Evolutionary conservation across 2,113 vertebrate genomes (phyloP).

Genomic region (Furnarius figulus): DNA sequence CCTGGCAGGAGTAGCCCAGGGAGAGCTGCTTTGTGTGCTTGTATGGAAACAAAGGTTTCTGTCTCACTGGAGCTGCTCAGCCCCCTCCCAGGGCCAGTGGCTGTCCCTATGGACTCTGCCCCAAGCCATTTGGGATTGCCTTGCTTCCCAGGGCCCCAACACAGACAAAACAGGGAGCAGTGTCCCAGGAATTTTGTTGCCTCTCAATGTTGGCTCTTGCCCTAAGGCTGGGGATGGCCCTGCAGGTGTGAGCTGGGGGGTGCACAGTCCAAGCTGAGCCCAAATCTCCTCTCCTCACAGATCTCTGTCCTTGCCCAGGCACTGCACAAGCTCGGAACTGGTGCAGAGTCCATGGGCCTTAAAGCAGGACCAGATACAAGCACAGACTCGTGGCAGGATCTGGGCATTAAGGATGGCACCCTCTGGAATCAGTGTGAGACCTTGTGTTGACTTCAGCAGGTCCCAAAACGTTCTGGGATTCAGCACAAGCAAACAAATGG

Average conservation of each 20-base stretch:
- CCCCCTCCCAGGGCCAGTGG: fast-evolving
- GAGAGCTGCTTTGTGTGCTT: background rate
- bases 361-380: background rate
- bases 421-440: background rate
- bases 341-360: fast-evolving
- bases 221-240: too few species aligned
- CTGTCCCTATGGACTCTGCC: fast-evolving
- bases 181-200: background rate
- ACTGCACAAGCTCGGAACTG: background rate
- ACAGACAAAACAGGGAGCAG: background rate
- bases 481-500: background rate
- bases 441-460: background rate
- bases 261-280: background rate
- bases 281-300: background rate
- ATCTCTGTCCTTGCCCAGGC: background rate
- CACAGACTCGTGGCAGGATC: fast-evolving
- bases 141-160: background rate
- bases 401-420: background rate
- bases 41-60: background rate
- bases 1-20: background rate
- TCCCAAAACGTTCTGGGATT: background rate
- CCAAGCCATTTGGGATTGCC: background rate
- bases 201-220: background rate
- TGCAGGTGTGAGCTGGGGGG: background rate
- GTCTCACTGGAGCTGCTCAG: background rate